phyloP scores from a whole-genome alignment of 1,140 invertebrate genomes.

The Leptonema lineaticorne region DNA sequence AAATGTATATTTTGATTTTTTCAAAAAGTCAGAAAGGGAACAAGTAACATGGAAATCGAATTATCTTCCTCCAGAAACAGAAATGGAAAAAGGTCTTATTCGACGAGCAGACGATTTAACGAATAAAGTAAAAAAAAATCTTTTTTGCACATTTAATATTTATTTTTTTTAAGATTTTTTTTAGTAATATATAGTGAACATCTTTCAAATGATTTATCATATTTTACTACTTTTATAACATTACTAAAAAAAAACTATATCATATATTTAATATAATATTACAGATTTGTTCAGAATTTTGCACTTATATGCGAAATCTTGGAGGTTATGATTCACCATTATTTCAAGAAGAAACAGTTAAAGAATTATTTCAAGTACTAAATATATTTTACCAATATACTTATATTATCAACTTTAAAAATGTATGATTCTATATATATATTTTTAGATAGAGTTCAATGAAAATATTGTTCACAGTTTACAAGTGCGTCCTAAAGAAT shows the following conservation, averaged over 20 bases:
- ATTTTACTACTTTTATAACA: neutral
- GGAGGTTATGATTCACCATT: conserved; percentile 55
- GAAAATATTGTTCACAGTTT: conserved; percentile 51
- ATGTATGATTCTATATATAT: neutral
- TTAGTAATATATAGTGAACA: too few species aligned
- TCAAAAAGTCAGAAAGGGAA: conserved; percentile 36
- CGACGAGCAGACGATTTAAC: conserved; percentile 54
- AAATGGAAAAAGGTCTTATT: conserved; percentile 54
- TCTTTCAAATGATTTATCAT: too few species aligned
- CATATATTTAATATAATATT: conserved; percentile 34
- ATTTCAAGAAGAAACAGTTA: conserved; percentile 53
- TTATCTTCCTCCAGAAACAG: conserved; percentile 50
- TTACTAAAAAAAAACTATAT: neutral
- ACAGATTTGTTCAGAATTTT: conserved; percentile 54
- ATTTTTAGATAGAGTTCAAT: conserved; percentile 53
- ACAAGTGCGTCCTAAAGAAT: conserved; percentile 48
- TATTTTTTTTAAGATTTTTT: too few species aligned
- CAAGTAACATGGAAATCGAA: conserved; percentile 38
- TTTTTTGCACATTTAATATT: neutral
- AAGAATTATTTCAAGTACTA: conserved; percentile 52
- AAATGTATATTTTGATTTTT: conserved; percentile 37
- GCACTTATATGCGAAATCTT: conserved; percentile 53
- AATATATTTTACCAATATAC: neutral
- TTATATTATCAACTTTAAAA: conserved; percentile 16
- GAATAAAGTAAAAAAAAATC: conserved; percentile 45